Conservation (phyloP, 2,888 invertebrate species). For the Entomobrya proxima region DNA sequence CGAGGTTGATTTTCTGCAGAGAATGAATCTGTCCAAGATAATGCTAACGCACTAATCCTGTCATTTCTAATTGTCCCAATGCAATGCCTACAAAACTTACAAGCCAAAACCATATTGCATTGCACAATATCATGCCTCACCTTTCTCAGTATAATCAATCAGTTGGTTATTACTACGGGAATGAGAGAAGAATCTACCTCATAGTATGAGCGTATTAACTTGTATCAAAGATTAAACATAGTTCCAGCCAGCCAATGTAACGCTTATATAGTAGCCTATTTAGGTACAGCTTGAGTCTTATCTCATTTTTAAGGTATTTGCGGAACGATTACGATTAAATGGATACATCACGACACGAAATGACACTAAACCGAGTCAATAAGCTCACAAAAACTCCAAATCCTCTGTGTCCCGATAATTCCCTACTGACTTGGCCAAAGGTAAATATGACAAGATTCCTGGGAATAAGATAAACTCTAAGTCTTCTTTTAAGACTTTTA, state of each 20-base stretch:
- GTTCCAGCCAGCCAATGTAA: background rate
- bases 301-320: constrained; percentile 54
- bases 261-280: no score
- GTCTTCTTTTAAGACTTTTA: no score
- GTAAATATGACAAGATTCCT: background rate
- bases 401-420: constrained; percentile 9
- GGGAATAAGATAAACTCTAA: background rate
- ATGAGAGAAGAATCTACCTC: no score
- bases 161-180: constrained; percentile 38
- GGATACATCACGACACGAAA: constrained; percentile 18
- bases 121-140: no score
- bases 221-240: constrained; percentile 29
- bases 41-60: constrained; percentile 50
- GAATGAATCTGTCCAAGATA: constrained; percentile 11
- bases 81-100: no score
- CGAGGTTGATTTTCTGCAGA: background rate
- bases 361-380: constrained; percentile 23
- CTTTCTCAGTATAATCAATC: constrained; percentile 20
- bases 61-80: constrained; percentile 16
- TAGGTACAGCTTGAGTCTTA: constrained; percentile 29
- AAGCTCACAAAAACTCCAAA: background rate
- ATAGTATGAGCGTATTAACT: constrained; percentile 51
- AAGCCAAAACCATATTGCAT: no score
- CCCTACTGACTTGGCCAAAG: background rate
- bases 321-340: constrained; percentile 22